Base-by-base conservation (phyloP, 2,797 vertebrate genomes). In the Tarsius wallacei region DNA sequence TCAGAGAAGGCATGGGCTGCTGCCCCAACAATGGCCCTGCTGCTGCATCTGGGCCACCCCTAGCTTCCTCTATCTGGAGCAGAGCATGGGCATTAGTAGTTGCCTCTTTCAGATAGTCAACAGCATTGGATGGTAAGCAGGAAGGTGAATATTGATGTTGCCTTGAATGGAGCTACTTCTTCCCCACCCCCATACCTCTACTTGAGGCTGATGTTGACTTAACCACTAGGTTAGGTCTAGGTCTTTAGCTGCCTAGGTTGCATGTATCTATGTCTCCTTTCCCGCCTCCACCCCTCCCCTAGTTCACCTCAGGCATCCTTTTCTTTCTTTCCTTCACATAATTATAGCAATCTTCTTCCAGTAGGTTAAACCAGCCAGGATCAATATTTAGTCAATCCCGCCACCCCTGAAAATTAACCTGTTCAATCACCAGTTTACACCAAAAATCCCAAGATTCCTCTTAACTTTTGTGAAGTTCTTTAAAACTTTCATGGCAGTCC, bases 281-380 rank as follows among this genome's bases (percentile, higher is more conserved):
- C 26, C 0, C 17, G 2, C 22, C 26, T 0, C 26, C 8, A 11
- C 3, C 1, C 13, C 8, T 19, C 3, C 1, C 13, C 8, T 19
- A 19, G 14, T 92, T 92, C 8, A 68, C 63, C 49, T 49, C 9
- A 86, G 68, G 42, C 7, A 91, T 55, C 2, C 7, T 77, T 81
- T 53, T 5, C 2, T 47, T 51, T 22, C 76, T 78, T 61, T 83
- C 5, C 83, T 93, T 85, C 80, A 49, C 7, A 14, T 59, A 22
- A 22, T 63, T 80, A n/a, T 0, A 16, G 51, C 51, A 93, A 66
- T 49, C 8, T 0, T 4, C 26, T 70, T 36, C 6, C 31, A 33
- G 26, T 66, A n/a, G 83, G 73, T 76, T 63, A 70, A 53, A 42
- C 26, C 21, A 31, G 33, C 2, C 7, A 81, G 26, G 9, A 33